phyloP scores from a whole-genome alignment of 2,797 vertebrate species.

The Trematomus bernacchii region DNA sequence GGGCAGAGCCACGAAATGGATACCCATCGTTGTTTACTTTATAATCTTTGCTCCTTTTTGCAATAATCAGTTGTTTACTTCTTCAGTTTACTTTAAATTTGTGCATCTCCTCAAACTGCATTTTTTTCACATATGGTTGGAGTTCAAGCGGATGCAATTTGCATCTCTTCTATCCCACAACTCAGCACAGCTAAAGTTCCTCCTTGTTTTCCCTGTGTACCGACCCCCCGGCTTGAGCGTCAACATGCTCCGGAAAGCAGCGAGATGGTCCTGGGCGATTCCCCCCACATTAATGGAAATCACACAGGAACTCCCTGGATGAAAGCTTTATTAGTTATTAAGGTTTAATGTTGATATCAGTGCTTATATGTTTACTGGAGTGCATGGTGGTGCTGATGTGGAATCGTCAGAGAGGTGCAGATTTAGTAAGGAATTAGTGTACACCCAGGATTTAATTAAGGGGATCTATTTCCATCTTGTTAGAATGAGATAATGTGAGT shows the following conservation, averaged over 20 bases:
- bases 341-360: slow-evolving; percentile 84
- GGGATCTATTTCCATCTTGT: slow-evolving; percentile 84
- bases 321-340: slow-evolving; percentile 84
- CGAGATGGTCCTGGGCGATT: slow-evolving; percentile 80
- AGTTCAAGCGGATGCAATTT: slow-evolving; percentile 44
- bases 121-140: slow-evolving; percentile 10
- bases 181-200: slow-evolving; percentile 69
- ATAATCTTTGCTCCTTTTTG: slow-evolving; percentile 20
- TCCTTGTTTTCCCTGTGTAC: slow-evolving; percentile 66
- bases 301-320: slow-evolving; percentile 84
- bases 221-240: slow-evolving; percentile 65
- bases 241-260: slow-evolving; percentile 81
- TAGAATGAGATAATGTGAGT: slow-evolving; percentile 81
- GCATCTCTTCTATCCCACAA: slow-evolving; percentile 46
- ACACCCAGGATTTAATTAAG: slow-evolving; percentile 84
- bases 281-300: slow-evolving; percentile 81
- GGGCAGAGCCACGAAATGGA: slow-evolving; percentile 53
- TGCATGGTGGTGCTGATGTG: slow-evolving; percentile 71
- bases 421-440: slow-evolving; percentile 82
- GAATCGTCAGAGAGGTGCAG: slow-evolving; percentile 80
- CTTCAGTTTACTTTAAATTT: not conserved
- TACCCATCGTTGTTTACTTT: slow-evolving; percentile 35
- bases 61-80: not conserved
- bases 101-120: not conserved
- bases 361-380: slow-evolving; percentile 81